Conservation (phyloP, 2,797 vertebrate species). For the Echeneis naucrates region DNA sequence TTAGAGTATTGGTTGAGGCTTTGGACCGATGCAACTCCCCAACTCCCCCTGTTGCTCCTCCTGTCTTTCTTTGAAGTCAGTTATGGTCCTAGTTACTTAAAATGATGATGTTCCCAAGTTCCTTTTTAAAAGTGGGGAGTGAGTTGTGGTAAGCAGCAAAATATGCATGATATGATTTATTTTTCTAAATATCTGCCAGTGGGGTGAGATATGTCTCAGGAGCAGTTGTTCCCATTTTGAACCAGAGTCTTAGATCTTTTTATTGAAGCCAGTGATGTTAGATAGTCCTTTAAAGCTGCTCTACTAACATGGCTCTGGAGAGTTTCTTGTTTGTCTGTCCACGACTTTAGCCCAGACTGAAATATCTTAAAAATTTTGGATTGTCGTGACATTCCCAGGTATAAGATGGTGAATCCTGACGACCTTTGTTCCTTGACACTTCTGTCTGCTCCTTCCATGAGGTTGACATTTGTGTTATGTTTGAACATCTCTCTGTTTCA, state of each 20-base stretch:
- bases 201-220: conserved; percentile 6
- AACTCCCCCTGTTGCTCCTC: conserved; percentile 45
- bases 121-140: conserved; percentile 32
- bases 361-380: conserved; percentile 1
- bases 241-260: conserved; percentile 19
- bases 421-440: neutral
- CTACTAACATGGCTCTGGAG: neutral
- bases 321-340: neutral
- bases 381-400: conserved; percentile 7
- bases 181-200: conserved; percentile 24
- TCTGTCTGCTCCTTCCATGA: neutral
- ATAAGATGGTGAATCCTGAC: neutral
- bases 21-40: conserved; percentile 67
- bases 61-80: conserved; percentile 73
- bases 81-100: conserved; percentile 71
- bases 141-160: conserved; percentile 26
- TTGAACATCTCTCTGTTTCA: neutral
- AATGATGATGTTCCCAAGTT: conserved; percentile 68
- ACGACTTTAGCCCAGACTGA: neutral
- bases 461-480: neutral
- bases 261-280: conserved; percentile 8
- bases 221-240: conserved; percentile 7
- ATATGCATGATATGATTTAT: conserved; percentile 22
- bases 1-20: conserved; percentile 69
- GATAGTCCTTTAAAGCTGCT: neutral